Evolutionary conservation across 2,113 vertebrate genomes (phyloP).

Genomic region (Tamias sibiricus): DNA sequence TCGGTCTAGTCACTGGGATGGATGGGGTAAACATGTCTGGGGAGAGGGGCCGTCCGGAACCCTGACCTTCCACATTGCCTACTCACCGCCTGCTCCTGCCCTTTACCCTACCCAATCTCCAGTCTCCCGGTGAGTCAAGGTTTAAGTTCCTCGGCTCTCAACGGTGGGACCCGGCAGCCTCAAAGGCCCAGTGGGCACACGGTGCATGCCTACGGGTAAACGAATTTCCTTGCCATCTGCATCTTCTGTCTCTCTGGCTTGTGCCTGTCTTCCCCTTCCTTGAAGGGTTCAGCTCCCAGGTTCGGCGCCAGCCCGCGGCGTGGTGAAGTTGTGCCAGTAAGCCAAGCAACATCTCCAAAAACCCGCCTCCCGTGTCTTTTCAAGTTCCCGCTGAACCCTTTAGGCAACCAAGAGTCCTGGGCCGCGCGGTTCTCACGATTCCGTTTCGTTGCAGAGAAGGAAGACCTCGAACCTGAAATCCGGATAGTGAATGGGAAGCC

Average conservation of each 20-base stretch:
- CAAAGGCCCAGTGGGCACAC: neutral
- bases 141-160: neutral
- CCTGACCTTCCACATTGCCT: neutral
- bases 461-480: constrained; percentile 97
- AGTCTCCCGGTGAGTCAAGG: neutral
- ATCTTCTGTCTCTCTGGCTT: neutral
- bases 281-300: neutral
- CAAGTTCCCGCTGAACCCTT: neutral
- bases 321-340: neutral
- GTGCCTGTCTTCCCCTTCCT: neutral
- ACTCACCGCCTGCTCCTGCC: neutral
- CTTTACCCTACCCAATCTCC: neutral
- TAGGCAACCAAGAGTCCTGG: neutral
- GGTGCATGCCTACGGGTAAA: neutral
- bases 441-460: constrained; percentile 92
- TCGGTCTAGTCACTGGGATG: neutral
- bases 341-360: neutral
- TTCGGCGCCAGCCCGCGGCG: neutral
- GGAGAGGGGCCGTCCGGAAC: neutral
- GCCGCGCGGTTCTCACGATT: constrained; percentile 45
- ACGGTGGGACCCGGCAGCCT: neutral
- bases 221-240: neutral
- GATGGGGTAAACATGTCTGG: neutral
- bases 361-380: neutral
- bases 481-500: constrained; percentile 99